Base-by-base conservation (phyloP, 2,888 invertebrate species). In the Pinctada fucata region DNA sequence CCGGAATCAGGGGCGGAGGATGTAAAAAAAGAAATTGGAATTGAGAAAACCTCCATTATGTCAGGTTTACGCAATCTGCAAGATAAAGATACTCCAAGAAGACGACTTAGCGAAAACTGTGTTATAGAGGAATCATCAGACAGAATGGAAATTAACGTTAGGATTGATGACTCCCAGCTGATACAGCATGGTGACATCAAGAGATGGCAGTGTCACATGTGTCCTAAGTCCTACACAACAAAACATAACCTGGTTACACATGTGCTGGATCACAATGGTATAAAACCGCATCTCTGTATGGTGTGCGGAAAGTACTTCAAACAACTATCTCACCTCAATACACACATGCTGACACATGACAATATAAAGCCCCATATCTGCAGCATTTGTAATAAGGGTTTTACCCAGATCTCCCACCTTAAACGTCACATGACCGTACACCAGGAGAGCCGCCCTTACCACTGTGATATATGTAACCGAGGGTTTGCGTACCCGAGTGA, bases 291-390 rank as follows among this genome's bases (percentile, higher is more conserved):
- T 82, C 83, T 87, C 47, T 93, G 93, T 78, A 84, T 88, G 75
- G 87, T 91, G n/a, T 93, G 93, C 87, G 90, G 90, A 64, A 91
- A 92, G 83, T 88, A 89, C 76, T 93, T 92, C 85, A 92, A 90
- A 79, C 92, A 92, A 83, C 84, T 90, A n/a, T 90, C 90, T 79
- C 92, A 92, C 82, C 88, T 92, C 10, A 91, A 92, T 78, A 91
- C 91, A 2, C 92, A 92, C 84, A 90, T 91, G 88, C 84, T 92
- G 68, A 91, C 91, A 3, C 92, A 92, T 83, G 90, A 91, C 73
- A 90, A 92, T 69, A 84, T 90, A 50, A 90, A 91, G 72, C 91
- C 92, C 45, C 90, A 92, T 79, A 81, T 85, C 48, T 92, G 92
- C 83, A 80, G 85, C 13, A 82, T 90, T 13, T 92, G 92, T 85